phyloP scores from a whole-genome alignment of 2,888 invertebrate species.

The Harpagoxenus sublaevis region DNA sequence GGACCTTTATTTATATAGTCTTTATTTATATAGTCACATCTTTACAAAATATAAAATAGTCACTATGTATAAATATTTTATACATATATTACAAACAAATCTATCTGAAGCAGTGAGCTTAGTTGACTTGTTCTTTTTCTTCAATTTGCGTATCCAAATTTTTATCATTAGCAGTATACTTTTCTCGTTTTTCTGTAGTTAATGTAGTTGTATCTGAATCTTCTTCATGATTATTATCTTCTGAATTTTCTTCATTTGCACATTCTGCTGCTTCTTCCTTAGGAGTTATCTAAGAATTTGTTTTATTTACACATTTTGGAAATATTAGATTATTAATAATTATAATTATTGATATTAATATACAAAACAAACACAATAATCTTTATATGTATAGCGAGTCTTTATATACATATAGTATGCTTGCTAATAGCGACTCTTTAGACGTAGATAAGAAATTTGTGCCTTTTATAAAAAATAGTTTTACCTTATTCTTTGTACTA shows the following conservation, averaged over 20 bases:
- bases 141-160: background rate
- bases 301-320: background rate
- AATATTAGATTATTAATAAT: background rate
- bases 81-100: constrained; percentile 1
- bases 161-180: background rate
- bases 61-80: background rate
- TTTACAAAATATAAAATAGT: constrained; percentile 14
- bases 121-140: background rate
- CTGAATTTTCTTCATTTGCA: background rate
- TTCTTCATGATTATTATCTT: background rate
- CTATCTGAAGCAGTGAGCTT: background rate
- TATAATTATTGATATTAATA: background rate
- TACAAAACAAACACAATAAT: background rate
- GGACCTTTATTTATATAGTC: constrained; percentile 9
- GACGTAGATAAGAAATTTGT: background rate
- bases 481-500: constrained; percentile 64
- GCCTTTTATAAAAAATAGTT: background rate
- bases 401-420: background rate
- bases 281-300: background rate
- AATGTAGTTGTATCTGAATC: background rate
- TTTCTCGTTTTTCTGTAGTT: background rate
- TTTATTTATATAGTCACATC: too few species aligned
- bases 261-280: background rate
- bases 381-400: background rate
- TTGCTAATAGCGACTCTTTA: background rate